Percentiles rank a stretch among this genome's conserved stretches.
Evolutionary conservation across 2,797 vertebrate genomes (phyloP).

Genomic region (Zalophus californianus): DNA sequence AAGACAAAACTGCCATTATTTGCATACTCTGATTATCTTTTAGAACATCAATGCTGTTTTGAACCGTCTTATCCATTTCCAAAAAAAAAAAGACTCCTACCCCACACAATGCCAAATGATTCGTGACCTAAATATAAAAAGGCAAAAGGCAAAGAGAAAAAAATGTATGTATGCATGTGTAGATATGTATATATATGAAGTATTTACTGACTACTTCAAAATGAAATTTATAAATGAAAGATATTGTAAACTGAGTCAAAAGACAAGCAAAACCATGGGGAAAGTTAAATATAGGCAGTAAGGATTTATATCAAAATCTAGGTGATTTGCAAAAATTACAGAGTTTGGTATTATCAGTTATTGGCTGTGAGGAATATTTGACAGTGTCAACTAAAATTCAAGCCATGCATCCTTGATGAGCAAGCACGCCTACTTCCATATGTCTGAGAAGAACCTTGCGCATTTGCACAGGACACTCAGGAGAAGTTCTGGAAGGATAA

Average conservation of each 20-base stretch:
- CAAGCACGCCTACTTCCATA: not conserved
- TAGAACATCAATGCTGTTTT: not conserved
- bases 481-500: not conserved
- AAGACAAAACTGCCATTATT: not conserved
- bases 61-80: not conserved
- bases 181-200: not conserved
- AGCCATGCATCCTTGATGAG: not conserved
- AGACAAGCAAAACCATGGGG: not conserved
- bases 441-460: not conserved
- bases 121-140: constrained; percentile 40
- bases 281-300: not conserved
- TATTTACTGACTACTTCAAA: constrained; percentile 33
- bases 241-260: not conserved
- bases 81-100: not conserved
- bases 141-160: not conserved
- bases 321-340: constrained; percentile 14
- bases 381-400: not conserved
- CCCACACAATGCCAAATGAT: constrained; percentile 15
- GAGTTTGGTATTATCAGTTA: not conserved
- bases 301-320: not conserved
- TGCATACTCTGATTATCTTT: not conserved
- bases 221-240: not conserved
- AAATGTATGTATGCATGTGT: not conserved
- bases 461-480: not conserved
- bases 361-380: not conserved